Percentiles rank a stretch among this genome's conserved stretches.
phyloP scores from a whole-genome alignment of 2,797 vertebrate genomes.

The Spinus olivaceus region DNA sequence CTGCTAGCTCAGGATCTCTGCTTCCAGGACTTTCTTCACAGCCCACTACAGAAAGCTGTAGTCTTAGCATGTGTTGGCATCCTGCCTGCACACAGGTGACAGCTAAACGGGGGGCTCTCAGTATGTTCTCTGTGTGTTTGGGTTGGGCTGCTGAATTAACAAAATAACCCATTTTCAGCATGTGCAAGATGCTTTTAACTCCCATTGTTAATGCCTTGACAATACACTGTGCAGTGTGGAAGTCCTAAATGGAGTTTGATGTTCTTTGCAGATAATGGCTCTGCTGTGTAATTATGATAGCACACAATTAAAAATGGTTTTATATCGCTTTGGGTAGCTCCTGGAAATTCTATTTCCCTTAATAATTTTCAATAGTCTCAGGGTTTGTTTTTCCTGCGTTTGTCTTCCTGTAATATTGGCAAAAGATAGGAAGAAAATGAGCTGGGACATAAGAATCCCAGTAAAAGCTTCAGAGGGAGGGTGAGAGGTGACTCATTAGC shows the following conservation, averaged over 20 bases:
- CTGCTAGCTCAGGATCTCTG: background rate
- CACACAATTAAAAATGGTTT: background rate
- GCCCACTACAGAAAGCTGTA: background rate
- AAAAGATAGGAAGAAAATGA: constrained; percentile 27
- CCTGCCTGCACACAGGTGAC: background rate
- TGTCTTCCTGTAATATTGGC: constrained; percentile 1
- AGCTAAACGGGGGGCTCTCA: background rate
- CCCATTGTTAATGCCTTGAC: background rate
- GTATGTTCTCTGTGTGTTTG: background rate
- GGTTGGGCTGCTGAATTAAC: background rate
- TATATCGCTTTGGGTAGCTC: background rate
- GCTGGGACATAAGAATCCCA: background rate
- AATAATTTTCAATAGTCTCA: constrained; percentile 10
- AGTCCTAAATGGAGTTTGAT: background rate
- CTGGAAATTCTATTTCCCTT: constrained; percentile 1
- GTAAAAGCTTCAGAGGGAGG: background rate
- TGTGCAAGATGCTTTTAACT: background rate
- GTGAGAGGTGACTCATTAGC: constrained; percentile 25
- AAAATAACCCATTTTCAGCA: background rate
- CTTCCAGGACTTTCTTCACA: background rate
- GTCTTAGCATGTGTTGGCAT: background rate
- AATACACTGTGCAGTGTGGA: fast-evolving
- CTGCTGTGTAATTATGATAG: background rate
- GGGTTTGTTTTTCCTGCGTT: constrained; percentile 37
- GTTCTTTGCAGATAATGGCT: constrained; percentile 9